Base-by-base conservation (phyloP, 1,140 invertebrate species). In the Rhopalosiphum padi region DNA sequence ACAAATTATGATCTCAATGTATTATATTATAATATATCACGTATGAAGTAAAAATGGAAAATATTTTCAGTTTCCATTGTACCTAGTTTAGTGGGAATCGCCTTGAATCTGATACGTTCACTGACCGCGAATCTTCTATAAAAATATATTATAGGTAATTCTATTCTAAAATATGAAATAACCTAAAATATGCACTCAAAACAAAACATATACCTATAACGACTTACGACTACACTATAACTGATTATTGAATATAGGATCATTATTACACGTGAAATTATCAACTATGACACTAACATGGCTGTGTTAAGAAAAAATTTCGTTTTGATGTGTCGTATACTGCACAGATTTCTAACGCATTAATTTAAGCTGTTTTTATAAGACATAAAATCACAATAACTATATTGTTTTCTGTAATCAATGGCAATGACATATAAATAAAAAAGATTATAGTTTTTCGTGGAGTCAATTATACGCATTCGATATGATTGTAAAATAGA, bases 51-150 rank as follows among this genome's bases (percentile, higher is more conserved):
- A 83, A 35, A 83, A 41, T 41, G 37, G 7, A 83, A 83, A 41
- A 41, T 83, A 41, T 83, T 83, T 37, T 41, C 60, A 77, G n/a
- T 77, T 77, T 22, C n/a, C n/a, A 11, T 68, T n/a, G 11, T 30
- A 60, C 6, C 5, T 15, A 30, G 11, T n/a, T 15, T 22, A 41
- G 37, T 83, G 7, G 37, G 37, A 83, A 83, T 83, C 37, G 8
- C 82, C 82, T 83, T 83, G 82, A 83, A 83, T 41, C 37, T 22
- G 82, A 83, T 83, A 41, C 82, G 35, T 83, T 83, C 82, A 35
- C n/a, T 83, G 82, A 35, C 60, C 60, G 60, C 60, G 60, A 77
- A 77, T n/a, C 30, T 77, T 5, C 30, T 6, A 77, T n/a, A n/a
- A 77, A 77, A 35, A 5, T 77, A 77, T 68, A 30, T 18, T n/a